Base-by-base conservation (phyloP, 2,797 vertebrate species). In the Apogon talboti region DNA sequence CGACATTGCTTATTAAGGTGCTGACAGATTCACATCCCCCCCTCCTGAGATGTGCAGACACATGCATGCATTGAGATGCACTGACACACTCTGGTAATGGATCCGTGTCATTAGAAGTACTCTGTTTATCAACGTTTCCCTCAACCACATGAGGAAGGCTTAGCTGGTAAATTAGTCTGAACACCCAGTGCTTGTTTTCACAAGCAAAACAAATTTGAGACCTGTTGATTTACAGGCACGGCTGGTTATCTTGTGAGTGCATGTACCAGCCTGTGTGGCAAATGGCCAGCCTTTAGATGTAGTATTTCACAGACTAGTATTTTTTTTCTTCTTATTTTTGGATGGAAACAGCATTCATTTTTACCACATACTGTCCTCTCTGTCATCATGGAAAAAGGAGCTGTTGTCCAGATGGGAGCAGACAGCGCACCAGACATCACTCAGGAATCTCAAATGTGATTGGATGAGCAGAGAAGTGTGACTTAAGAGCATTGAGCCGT, bases 341-440 rank as follows among this genome's bases (percentile, higher is more conserved):
- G 78, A 74, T 72, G 16, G 66, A 80, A 78, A 79, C 78, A 57
- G 60, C 59, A 59, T 76, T 74, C 19, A 43, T 85, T 92, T 35
- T 91, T 88, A 90, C 85, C 84, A 15, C 57, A 59, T 13, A 87
- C 67, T 73, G 84, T 79, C 83, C 83, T 78, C 18, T 40, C 38
- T 79, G 81, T 87, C 67, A 72, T 66, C 52, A 73, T 71, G 80
- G 79, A 78, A 73, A 76, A 62, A 43, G 69, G 54, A 76, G 69
- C 57, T 56, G 49, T 64, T 79, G 66, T 71, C 70, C 66, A 86
- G 71, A 84, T 84, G 84, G 65, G 75, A 88, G 78, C 84, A 82
- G 84, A 84, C 43, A 2, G 63, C 72, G 33, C 72, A 58, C 33
- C 33, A 35, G 33, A 35, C 80, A 85, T 80, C 63, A 14, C 54